A percentile compares a stretch with the other conserved stretches of the same genome.
These are phyloP conservation scores for Drosophila mayaguana DNA, from an alignment of 2,888 invertebrate species.

Conservation along the genomic window DNA sequence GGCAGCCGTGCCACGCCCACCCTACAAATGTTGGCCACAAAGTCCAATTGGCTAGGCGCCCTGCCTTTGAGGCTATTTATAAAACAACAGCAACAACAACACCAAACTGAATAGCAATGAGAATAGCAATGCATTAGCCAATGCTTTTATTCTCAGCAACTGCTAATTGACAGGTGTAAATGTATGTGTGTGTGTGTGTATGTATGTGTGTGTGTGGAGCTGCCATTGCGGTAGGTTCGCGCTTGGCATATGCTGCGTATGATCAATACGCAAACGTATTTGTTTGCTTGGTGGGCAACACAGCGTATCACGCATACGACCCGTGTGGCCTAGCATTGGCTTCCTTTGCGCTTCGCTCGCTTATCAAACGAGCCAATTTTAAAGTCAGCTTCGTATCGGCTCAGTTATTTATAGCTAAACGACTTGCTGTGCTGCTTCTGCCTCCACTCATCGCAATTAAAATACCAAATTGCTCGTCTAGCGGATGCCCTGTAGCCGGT, in stretches of 20 bases:
- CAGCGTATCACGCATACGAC: constrained; percentile 43
- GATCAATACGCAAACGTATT: constrained; percentile 34
- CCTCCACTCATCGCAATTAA: neutral
- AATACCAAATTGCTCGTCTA: constrained; percentile 5
- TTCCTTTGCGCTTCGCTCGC: constrained; percentile 22
- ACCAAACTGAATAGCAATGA: constrained; percentile 11
- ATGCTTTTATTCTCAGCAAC: constrained; percentile 11
- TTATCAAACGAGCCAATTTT: constrained; percentile 29
- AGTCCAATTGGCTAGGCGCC: constrained; percentile 59
- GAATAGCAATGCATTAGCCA: constrained; percentile 22
- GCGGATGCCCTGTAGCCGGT: constrained; percentile 3
- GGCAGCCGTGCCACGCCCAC: constrained; percentile 60
- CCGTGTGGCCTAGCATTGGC: constrained; percentile 16
- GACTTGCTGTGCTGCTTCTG: neutral
- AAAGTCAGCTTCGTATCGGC: constrained; percentile 26
- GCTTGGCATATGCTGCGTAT: constrained; percentile 54
- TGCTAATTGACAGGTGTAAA: constrained; percentile 23
- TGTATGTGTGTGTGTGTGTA: neutral
- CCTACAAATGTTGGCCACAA: constrained; percentile 46
- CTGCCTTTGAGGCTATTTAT: constrained; percentile 40
- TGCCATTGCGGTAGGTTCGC: constrained; percentile 70
- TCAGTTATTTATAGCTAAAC: constrained; percentile 55
- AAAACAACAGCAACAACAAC: constrained; percentile 6
- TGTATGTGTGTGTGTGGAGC: constrained; percentile 10
- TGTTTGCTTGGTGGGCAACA: neutral